Evolutionary conservation across 2,113 vertebrate genomes (phyloP).

Genomic region (Siniperca chuatsi): DNA sequence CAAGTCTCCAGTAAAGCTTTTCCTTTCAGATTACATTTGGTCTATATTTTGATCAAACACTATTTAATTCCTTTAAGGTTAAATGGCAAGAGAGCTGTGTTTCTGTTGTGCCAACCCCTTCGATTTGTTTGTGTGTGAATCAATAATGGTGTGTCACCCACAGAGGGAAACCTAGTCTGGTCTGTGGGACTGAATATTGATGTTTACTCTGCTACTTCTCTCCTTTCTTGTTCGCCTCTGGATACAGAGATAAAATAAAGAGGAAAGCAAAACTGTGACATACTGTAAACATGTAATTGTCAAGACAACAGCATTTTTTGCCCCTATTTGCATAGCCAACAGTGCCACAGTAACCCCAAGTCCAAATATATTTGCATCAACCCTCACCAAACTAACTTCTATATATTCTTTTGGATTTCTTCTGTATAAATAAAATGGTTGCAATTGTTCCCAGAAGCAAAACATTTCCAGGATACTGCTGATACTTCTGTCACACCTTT

Average conservation of each 20-base stretch:
- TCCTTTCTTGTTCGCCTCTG: slow-evolving; percentile 26
- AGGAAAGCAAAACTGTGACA: background rate
- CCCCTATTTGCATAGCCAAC: background rate
- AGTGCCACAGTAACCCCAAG: background rate
- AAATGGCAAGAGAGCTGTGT: slow-evolving; percentile 3
- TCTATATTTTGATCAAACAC: slow-evolving; percentile 4
- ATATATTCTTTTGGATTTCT: background rate
- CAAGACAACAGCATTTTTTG: background rate
- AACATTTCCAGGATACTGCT: background rate
- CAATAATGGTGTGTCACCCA: slow-evolving; percentile 62
- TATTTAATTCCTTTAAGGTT: slow-evolving; percentile 3
- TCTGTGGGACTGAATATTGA: slow-evolving; percentile 53
- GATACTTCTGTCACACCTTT: too few relatives aligned
- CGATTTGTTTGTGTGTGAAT: slow-evolving; percentile 54
- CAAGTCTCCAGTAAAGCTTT: background rate
- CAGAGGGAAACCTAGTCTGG: slow-evolving; percentile 44
- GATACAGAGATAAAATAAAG: slow-evolving; percentile 31
- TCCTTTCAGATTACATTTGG: background rate
- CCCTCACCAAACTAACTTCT: background rate
- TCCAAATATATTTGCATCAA: background rate
- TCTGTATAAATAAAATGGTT: background rate
- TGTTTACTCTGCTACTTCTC: slow-evolving; percentile 48
- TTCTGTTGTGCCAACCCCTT: slow-evolving; percentile 41
- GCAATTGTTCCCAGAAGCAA: background rate
- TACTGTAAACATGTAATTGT: background rate